Evolutionary conservation across 1,140 invertebrate species (phyloP).

Genomic region (Anadara kagoshimensis): DNA sequence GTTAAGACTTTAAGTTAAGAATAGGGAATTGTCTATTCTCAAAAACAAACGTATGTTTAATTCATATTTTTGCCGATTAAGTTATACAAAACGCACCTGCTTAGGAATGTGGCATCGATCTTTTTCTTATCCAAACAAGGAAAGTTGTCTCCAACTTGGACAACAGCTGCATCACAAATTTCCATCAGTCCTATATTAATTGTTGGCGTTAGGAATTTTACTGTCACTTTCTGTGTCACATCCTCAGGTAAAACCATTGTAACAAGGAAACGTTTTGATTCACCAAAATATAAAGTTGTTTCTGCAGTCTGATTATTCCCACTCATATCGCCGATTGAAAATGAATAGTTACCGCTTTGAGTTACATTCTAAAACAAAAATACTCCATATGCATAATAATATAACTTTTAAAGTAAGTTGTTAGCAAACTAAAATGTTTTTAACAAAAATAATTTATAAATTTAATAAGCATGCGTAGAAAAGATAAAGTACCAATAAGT

Average conservation of each 20-base stretch:
- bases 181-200: constrained; percentile 31
- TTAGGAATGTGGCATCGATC: constrained; percentile 30
- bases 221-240: constrained; percentile 27
- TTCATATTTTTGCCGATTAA: no score
- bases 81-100: constrained; percentile 32
- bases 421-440: no score
- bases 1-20: no score
- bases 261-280: constrained; percentile 43
- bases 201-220: constrained; percentile 35
- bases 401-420: no score
- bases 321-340: constrained; percentile 21
- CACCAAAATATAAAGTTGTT: constrained; percentile 27
- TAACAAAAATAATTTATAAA: no score
- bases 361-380: constrained; percentile 9
- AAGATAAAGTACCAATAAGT: no score
- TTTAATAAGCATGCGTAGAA: no score
- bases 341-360: constrained; percentile 23
- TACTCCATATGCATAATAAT: no score
- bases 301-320: constrained; percentile 28
- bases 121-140: constrained; percentile 42
- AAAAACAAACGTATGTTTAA: no score
- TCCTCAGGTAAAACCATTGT: constrained; percentile 27
- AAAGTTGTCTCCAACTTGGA: constrained; percentile 45
- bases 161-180: constrained; percentile 37
- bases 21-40: no score